Conservation (phyloP, 1,140 invertebrate species). For the Drosophila tropicalis region DNA sequence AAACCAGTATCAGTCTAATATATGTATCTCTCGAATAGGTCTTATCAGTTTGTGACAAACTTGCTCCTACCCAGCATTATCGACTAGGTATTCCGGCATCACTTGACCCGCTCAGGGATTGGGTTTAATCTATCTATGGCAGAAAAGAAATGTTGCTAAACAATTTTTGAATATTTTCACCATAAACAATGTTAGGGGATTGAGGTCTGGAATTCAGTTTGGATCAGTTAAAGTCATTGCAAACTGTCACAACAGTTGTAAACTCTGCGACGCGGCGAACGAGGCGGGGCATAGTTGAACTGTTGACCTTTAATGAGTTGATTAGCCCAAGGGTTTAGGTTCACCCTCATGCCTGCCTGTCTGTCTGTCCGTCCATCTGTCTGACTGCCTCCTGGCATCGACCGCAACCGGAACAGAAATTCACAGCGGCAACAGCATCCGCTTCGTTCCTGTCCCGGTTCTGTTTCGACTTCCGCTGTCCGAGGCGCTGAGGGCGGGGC, state of each 20-base stretch:
- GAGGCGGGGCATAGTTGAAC: not conserved
- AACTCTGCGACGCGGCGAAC: not conserved
- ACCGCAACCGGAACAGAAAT: constrained; percentile 7
- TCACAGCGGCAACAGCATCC: constrained; percentile 10
- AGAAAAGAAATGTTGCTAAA: no score
- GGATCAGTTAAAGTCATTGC: not conserved
- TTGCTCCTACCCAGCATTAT: no score
- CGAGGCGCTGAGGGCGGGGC: not conserved
- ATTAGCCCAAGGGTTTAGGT: constrained; percentile 11
- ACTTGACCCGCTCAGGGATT: no score
- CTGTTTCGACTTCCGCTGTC: constrained; percentile 3
- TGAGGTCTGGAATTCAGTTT: no score
- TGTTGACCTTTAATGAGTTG: constrained; percentile 12
- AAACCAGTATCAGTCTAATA: no score
- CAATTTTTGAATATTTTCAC: no score
- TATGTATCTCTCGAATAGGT: no score
- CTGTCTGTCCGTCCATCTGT: not conserved
- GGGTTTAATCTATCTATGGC: no score
- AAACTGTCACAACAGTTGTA: not conserved
- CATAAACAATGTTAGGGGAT: no score
- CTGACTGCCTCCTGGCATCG: not conserved
- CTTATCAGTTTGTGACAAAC: no score
- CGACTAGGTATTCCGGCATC: no score
- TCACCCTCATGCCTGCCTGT: not conserved
- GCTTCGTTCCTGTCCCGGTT: not conserved